A percentile compares a stretch with the other conserved stretches of the same genome.
phyloP scores from a whole-genome alignment of 2,797 vertebrate genomes.

The Gorsachius magnificus region DNA sequence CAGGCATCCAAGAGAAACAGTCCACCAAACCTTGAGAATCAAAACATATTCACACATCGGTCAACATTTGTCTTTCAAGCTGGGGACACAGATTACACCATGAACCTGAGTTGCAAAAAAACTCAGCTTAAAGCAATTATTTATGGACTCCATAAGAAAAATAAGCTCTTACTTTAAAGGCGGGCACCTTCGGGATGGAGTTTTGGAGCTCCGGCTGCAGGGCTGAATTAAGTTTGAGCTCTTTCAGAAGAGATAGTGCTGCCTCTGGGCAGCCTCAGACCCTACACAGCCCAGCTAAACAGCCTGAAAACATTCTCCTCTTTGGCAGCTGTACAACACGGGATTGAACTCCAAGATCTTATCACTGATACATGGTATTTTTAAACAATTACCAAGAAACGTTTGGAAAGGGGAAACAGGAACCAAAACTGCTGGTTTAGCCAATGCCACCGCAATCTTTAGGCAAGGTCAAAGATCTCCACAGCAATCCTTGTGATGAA shows the following conservation, averaged over 20 bases:
- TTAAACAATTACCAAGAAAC: not conserved
- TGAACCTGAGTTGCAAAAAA: not conserved
- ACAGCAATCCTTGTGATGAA: not conserved
- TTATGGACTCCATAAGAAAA: not conserved
- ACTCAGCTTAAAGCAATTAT: not conserved
- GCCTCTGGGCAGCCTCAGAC: not conserved
- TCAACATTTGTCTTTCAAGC: not conserved
- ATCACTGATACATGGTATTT: not conserved
- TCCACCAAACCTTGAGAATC: not conserved
- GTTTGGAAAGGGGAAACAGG: not conserved
- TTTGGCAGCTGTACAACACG: not conserved
- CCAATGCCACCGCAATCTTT: not conserved
- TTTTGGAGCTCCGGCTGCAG: not conserved
- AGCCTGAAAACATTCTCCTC: not conserved
- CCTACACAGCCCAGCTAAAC: not conserved
- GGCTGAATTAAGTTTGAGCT: not conserved
- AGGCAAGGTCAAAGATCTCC: not conserved
- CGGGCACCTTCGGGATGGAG: not conserved
- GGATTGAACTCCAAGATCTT: not conserved
- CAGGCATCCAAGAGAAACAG: not conserved
- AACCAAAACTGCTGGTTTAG: slow-evolving; percentile 1
- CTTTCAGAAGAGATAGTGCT: not conserved
- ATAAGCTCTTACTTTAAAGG: not conserved
- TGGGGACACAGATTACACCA: not conserved
- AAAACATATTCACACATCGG: not conserved